Evolutionary conservation across 2,113 vertebrate genomes (phyloP).

Genomic region (Penelope pileata): DNA sequence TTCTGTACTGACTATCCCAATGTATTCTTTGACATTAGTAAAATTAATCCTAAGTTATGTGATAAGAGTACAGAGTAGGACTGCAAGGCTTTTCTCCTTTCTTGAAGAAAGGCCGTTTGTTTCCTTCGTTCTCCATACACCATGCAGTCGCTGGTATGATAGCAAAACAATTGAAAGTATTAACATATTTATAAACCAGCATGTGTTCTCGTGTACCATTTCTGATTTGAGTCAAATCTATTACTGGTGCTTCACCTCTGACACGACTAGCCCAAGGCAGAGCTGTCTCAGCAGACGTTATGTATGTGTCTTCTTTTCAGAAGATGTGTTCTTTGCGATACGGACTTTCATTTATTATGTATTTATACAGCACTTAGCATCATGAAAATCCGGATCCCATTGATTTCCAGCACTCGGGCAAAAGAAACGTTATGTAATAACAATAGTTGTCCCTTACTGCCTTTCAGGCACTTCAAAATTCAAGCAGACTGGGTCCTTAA

Average conservation of each 20-base stretch:
- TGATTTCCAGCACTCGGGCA: slow-evolving; percentile 25
- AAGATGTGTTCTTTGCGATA: not conserved
- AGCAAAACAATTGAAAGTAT: not conserved
- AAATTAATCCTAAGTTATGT: not conserved
- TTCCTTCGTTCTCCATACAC: not conserved
- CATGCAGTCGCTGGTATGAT: not conserved
- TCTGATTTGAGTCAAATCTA: not conserved
- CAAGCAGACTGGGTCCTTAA: slow-evolving; percentile 21
- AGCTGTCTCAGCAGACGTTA: not conserved
- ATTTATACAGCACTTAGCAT: slow-evolving; percentile 6
- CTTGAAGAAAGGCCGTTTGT: not conserved
- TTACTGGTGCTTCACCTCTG: not conserved
- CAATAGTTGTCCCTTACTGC: not conserved
- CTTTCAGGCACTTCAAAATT: slow-evolving; percentile 11
- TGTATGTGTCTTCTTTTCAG: not conserved
- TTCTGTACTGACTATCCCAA: not conserved
- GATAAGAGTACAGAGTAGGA: rapidly evolving
- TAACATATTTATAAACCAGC: not conserved
- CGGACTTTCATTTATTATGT: not conserved
- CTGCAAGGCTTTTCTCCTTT: not conserved
- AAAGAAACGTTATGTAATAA: slow-evolving; percentile 15
- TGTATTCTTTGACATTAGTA: not conserved
- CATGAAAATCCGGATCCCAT: not conserved
- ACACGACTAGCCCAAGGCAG: slow-evolving; percentile 8
- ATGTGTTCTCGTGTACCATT: not conserved